Conservation (phyloP, 1,140 invertebrate species). For the Drosophila nigromelanica region DNA sequence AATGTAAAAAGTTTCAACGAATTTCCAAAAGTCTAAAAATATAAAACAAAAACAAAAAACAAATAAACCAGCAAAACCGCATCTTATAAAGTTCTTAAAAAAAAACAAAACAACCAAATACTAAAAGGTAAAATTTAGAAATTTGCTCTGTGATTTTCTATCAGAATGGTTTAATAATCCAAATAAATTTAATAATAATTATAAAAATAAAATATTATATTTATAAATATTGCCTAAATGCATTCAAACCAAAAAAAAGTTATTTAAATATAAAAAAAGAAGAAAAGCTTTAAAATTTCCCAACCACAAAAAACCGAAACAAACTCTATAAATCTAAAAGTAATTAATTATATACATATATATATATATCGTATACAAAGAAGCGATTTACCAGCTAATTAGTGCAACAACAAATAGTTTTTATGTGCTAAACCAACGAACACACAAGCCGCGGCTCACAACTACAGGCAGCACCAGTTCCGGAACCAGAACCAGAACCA, state of each 20-base stretch:
- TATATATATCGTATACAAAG: conserved; percentile 8
- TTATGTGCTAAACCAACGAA: conserved; percentile 35
- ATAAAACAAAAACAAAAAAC: conserved; percentile 32
- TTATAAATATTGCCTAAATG: conserved; percentile 67
- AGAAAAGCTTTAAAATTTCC: conserved; percentile 61
- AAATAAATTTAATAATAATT: conserved; percentile 57
- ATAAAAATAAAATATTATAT: conserved; percentile 55
- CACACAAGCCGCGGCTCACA: conserved; percentile 16
- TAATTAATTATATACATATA: conserved; percentile 19
- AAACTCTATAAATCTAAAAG: conserved; percentile 25
- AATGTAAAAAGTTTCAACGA: conserved; percentile 70
- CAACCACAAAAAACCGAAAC: conserved; percentile 35
- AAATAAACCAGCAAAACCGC: conserved; percentile 44
- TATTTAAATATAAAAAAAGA: conserved; percentile 32
- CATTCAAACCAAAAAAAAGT: conserved; percentile 45
- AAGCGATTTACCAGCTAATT: conserved; percentile 29
- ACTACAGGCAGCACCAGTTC: conserved; percentile 11
- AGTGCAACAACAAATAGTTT: conserved; percentile 38
- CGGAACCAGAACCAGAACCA: neutral
- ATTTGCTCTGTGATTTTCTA: conserved; percentile 82
- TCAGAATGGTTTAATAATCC: conserved; percentile 79
- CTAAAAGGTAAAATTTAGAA: conserved; percentile 64
- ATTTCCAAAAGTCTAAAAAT: conserved; percentile 67
- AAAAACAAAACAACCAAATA: conserved; percentile 34
- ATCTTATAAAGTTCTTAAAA: conserved; percentile 32